phyloP scores from a whole-genome alignment of 37 sponge, comb jelly and placozoan species.

The Aplysina aerophoba region DNA sequence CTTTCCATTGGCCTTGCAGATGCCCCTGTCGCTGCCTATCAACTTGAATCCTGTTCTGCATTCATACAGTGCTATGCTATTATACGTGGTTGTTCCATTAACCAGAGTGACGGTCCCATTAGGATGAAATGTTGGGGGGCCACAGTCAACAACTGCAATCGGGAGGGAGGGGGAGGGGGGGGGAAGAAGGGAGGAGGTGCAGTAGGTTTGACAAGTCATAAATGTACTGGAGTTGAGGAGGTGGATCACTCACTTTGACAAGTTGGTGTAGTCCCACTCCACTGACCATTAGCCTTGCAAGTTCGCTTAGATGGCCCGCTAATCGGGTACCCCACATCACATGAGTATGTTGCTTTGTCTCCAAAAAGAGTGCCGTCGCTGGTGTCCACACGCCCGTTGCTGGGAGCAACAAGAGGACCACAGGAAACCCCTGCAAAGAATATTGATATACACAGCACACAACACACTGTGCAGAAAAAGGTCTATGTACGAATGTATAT shows the following conservation, averaged over 20 bases:
- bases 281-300: slow-evolving; percentile 51
- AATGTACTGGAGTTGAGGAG: too few species aligned
- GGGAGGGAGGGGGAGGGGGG: too few species aligned
- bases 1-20: slow-evolving; percentile 47
- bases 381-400: background rate
- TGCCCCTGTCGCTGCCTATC: slow-evolving; percentile 12
- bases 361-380: background rate
- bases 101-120: slow-evolving; percentile 32
- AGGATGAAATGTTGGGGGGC: slow-evolving; percentile 49
- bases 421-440: slow-evolving; percentile 37
- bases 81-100: slow-evolving; percentile 32
- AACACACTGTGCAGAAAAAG: too few species aligned
- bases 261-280: slow-evolving; percentile 46
- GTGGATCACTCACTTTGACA: slow-evolving; percentile 8
- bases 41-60: slow-evolving; percentile 53
- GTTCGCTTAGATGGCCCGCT: background rate
- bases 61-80: slow-evolving; percentile 43
- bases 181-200: too few species aligned
- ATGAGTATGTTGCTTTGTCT: background rate
- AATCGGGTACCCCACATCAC: slow-evolving; percentile 20
- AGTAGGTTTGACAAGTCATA: too few species aligned
- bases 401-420: slow-evolving; percentile 14
- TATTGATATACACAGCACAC: too few species aligned
- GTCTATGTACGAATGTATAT: too few species aligned
- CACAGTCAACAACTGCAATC: slow-evolving; percentile 49